These are phyloP conservation scores for Colius striatus DNA, from an alignment of 2,113 vertebrate genomes.

Conservation along the genomic window DNA sequence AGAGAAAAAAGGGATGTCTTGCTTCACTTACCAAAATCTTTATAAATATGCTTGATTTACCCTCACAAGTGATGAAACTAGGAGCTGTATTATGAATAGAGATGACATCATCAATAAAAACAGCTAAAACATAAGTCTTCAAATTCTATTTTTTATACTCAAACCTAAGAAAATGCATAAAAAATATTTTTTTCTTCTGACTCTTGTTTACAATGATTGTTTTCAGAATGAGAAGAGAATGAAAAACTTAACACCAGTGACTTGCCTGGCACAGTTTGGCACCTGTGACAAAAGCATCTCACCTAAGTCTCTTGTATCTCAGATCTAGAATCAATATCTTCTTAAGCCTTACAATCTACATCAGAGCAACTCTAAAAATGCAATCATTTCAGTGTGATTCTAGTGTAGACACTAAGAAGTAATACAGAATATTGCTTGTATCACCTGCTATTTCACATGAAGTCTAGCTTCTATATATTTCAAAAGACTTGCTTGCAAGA, in stretches of 20 bases:
- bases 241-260: background rate
- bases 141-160: background rate
- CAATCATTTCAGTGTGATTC: background rate
- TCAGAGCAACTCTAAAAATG: background rate
- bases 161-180: background rate
- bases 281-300: background rate
- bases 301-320: background rate
- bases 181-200: background rate
- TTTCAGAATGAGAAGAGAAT: background rate
- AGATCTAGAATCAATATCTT: background rate
- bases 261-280: background rate
- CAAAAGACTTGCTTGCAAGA: background rate
- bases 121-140: background rate
- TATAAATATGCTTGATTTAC: background rate
- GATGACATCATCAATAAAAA: background rate
- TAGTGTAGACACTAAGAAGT: background rate
- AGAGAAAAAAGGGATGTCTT: background rate
- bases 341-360: background rate
- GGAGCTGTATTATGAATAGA: background rate
- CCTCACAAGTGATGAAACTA: background rate
- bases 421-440: background rate
- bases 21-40: background rate
- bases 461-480: background rate
- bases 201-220: background rate
- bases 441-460: background rate